Evolutionary conservation across 1,140 invertebrate species (phyloP).

Genomic region (Neelides sp.): DNA sequence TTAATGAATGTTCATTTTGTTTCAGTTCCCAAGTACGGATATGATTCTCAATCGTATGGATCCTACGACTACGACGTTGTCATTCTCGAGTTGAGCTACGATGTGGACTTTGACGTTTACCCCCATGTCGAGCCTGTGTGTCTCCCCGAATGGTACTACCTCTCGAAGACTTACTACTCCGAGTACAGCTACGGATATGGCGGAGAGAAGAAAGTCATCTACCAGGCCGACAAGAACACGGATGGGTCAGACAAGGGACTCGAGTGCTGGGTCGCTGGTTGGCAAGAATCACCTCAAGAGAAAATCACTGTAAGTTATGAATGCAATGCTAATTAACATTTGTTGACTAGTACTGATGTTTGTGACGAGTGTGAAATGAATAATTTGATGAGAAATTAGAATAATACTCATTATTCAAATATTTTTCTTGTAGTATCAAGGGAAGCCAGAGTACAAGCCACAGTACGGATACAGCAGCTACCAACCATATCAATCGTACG

Average conservation of each 20-base stretch:
- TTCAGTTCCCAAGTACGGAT: conserved; percentile 11
- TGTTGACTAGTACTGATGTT: no score
- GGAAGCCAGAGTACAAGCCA: no score
- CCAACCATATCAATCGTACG: conserved; percentile 15
- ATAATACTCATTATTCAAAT: no score
- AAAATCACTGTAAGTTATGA: conserved; percentile 24
- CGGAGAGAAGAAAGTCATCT: neutral
- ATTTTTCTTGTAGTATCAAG: no score
- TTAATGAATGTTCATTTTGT: neutral
- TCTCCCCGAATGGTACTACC: conserved; percentile 25
- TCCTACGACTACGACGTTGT: conserved; percentile 18
- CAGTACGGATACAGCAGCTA: conserved; percentile 13
- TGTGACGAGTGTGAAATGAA: no score
- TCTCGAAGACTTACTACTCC: conserved; percentile 17
- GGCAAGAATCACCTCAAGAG: conserved; percentile 22
- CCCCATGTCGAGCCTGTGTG: conserved; percentile 24
- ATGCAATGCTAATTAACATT: no score
- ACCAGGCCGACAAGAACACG: conserved; percentile 10
- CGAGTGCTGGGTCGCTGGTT: conserved; percentile 24
- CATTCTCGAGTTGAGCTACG: conserved; percentile 23
- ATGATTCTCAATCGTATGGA: neutral
- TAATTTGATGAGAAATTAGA: no score
- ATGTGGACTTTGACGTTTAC: conserved; percentile 26
- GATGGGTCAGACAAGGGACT: conserved; percentile 20
- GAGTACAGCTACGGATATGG: conserved; percentile 17